Percentiles rank a stretch among this genome's conserved stretches.
These are phyloP conservation scores for Lepidocyrtoides sp. DNA, from an alignment of 2,888 invertebrate species.

Conservation along the genomic window DNA sequence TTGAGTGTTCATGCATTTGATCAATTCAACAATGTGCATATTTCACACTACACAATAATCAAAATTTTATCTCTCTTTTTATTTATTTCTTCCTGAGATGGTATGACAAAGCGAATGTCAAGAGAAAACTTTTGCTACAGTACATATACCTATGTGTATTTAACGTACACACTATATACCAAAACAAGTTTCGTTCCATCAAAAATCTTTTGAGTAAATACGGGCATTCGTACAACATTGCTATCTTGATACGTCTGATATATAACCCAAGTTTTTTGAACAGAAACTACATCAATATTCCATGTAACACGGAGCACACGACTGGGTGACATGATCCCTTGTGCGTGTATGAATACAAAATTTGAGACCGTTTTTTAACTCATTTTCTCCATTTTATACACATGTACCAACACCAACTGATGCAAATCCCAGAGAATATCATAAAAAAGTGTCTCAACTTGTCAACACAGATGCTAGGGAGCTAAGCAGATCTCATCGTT, in stretches of 20 bases:
- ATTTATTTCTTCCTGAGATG: conserved; percentile 18
- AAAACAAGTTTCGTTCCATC: conserved; percentile 27
- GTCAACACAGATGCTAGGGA: conserved; percentile 57
- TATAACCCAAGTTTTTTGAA: conserved; percentile 9
- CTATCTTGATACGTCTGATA: background rate
- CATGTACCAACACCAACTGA: conserved; percentile 73
- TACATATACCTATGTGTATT: too few species aligned
- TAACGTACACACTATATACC: too few species aligned
- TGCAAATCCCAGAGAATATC: conserved; percentile 79
- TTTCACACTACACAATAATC: conserved; percentile 53
- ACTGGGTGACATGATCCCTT: conserved; percentile 75
- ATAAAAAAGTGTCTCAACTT: conserved; percentile 69
- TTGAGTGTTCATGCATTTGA: conserved; percentile 1
- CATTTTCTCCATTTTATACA: conserved; percentile 10
- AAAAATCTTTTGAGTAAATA: conserved; percentile 74
- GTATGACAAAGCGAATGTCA: conserved; percentile 68
- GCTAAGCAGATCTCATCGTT: conserved; percentile 37
- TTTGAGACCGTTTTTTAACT: conserved; percentile 63
- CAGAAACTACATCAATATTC: background rate
- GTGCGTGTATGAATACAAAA: conserved; percentile 41
- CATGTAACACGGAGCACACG: conserved; percentile 70
- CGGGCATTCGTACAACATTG: background rate
- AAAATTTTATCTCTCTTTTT: background rate
- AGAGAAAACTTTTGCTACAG: conserved; percentile 59
- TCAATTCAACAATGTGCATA: conserved; percentile 11